Conservation (phyloP, 2,888 invertebrate genomes). For the Sphaerophoria taeniata region DNA sequence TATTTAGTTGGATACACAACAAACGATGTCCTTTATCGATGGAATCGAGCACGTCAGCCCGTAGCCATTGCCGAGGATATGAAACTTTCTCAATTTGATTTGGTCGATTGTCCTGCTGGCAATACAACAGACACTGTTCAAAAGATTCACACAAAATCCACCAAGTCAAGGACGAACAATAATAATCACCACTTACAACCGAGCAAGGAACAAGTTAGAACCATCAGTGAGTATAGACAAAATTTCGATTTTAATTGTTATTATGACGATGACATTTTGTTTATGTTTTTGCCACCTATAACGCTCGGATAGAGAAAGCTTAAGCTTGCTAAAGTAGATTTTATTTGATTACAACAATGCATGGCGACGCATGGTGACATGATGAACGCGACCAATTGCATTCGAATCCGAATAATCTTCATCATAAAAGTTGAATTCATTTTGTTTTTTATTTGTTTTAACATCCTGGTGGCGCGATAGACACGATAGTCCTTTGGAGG, state of each 20-base stretch:
- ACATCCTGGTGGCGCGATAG: neutral
- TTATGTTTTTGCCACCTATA: neutral
- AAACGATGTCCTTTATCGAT: slow-evolving; percentile 88
- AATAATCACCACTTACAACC: slow-evolving; percentile 59
- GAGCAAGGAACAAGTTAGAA: slow-evolving; percentile 63
- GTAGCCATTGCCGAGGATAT: slow-evolving; percentile 92
- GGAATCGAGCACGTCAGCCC: slow-evolving; percentile 87
- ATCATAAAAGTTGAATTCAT: too few relatives aligned
- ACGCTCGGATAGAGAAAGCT: too few relatives aligned
- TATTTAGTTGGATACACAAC: slow-evolving; percentile 89
- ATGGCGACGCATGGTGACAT: too few relatives aligned
- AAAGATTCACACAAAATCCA: slow-evolving; percentile 79
- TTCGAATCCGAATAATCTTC: too few relatives aligned
- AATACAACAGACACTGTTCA: slow-evolving; percentile 85
- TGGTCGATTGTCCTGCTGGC: slow-evolving; percentile 89
- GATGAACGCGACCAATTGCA: too few relatives aligned
- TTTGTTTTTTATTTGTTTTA: slow-evolving; percentile 11
- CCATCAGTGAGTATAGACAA: slow-evolving; percentile 56
- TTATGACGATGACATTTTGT: neutral
- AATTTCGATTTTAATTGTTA: slow-evolving; percentile 40
- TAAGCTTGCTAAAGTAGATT: too few relatives aligned
- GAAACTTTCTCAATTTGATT: slow-evolving; percentile 93
- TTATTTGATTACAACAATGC: too few relatives aligned
- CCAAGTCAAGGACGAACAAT: slow-evolving; percentile 71
- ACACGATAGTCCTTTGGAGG: neutral